Percentiles rank a stretch among this genome's conserved stretches.
Evolutionary conservation across 2,888 invertebrate species (phyloP).

Genomic region (Zhuqinia jingwanae): DNA sequence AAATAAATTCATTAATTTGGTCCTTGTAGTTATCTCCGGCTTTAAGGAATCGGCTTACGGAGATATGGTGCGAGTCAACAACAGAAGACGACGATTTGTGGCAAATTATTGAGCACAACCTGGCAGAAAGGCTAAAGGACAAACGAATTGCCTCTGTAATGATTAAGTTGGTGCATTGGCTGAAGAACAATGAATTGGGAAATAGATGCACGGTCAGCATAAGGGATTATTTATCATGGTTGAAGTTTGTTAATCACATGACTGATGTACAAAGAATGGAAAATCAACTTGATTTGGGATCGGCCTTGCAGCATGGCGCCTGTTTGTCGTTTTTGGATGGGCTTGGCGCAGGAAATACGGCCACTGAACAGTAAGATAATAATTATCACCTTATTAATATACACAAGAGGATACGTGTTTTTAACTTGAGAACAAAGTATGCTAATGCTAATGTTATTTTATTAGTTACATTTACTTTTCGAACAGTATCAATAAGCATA

Average conservation of each 20-base stretch:
- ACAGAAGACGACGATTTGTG: slow-evolving; percentile 88
- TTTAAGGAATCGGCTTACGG: slow-evolving; percentile 97
- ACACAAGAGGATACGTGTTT: too few species aligned
- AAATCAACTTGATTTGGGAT: slow-evolving; percentile 81
- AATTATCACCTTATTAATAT: too few species aligned
- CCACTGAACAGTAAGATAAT: slow-evolving; percentile 84
- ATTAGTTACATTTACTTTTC: too few species aligned
- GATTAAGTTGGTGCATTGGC: slow-evolving; percentile 75
- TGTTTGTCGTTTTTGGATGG: slow-evolving; percentile 95
- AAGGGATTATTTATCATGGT: slow-evolving; percentile 96
- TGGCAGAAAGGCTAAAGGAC: slow-evolving; percentile 84
- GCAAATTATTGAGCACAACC: slow-evolving; percentile 90
- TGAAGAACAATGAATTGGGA: slow-evolving; percentile 76
- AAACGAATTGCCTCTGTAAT: slow-evolving; percentile 86
- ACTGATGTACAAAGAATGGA: slow-evolving; percentile 70
- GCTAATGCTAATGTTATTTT: too few species aligned
- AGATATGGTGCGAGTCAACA: slow-evolving; percentile 97
- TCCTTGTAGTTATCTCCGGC: slow-evolving; percentile 95
- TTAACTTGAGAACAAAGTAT: slow-evolving; percentile 10
- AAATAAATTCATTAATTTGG: slow-evolving; percentile 59
- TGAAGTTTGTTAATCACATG: slow-evolving; percentile 89
- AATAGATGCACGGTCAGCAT: slow-evolving; percentile 90
- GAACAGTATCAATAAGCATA: too few species aligned
- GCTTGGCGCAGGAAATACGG: slow-evolving; percentile 91
- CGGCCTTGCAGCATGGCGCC: slow-evolving; percentile 94